phyloP scores from a whole-genome alignment of 2,888 invertebrate genomes.

The Epinotia ramella region DNA sequence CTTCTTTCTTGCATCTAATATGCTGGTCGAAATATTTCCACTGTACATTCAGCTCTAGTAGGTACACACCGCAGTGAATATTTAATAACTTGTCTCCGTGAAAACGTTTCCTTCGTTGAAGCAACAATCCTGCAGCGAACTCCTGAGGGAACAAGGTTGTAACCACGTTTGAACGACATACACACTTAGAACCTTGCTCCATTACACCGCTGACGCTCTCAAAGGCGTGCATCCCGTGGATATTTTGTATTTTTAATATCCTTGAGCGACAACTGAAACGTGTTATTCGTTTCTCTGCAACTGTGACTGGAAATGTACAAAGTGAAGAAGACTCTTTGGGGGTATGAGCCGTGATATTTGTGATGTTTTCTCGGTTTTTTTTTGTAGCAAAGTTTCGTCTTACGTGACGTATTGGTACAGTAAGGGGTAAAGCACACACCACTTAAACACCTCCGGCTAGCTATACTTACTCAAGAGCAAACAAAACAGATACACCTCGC shows the following conservation, averaged over 20 bases:
- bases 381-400: no score
- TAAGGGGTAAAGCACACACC: no score
- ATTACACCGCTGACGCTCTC: neutral
- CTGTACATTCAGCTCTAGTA: conserved; percentile 16
- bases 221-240: conserved; percentile 34
- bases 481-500: no score
- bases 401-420: no score
- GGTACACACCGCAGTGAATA: conserved; percentile 39
- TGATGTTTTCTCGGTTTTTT: no score
- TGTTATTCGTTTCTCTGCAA: conserved; percentile 13
- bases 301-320: conserved; percentile 5
- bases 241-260: conserved; percentile 45
- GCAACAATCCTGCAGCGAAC: conserved; percentile 39
- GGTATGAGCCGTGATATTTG: no score
- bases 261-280: conserved; percentile 26
- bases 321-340: neutral
- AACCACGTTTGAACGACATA: neutral
- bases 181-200: conserved; percentile 10
- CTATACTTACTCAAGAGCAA: no score
- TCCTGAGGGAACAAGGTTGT: neutral
- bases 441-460: no score
- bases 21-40: conserved; percentile 6
- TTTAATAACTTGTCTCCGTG: conserved; percentile 46
- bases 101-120: conserved; percentile 42
- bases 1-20: neutral